These are phyloP conservation scores for Lophura nycthemera DNA, from an alignment of 2,113 vertebrate genomes.

Conservation along the genomic window DNA sequence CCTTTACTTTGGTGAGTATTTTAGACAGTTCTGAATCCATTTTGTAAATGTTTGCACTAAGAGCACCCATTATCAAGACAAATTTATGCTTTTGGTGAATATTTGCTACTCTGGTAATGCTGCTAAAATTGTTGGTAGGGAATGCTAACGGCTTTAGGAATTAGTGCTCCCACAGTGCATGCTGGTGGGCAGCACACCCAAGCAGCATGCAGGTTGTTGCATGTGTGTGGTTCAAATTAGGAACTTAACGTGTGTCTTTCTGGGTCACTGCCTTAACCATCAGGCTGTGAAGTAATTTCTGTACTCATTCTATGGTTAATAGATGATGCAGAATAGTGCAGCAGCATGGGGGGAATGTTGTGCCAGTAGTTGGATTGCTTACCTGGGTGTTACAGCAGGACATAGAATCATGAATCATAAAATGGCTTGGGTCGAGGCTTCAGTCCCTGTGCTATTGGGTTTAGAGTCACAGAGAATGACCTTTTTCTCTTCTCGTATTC, in stretches of 20 bases:
- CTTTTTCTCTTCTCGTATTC: background rate
- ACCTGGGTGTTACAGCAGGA: background rate
- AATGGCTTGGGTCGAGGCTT: background rate
- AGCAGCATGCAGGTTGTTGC: background rate
- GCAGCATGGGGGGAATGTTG: background rate
- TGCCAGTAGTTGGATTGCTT: background rate
- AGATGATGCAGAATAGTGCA: background rate
- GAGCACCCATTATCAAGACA: background rate
- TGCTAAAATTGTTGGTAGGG: background rate
- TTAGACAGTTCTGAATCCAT: background rate
- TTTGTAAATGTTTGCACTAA: background rate
- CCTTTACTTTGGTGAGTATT: background rate
- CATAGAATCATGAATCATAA: too few species aligned
- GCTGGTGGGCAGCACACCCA: background rate
- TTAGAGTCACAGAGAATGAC: background rate
- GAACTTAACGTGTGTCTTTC: accelerated
- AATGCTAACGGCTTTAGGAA: background rate
- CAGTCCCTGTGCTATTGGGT: background rate
- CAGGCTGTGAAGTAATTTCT: background rate
- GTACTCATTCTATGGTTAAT: background rate
- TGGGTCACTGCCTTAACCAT: background rate
- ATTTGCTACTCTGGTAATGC: background rate
- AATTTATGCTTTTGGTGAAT: background rate
- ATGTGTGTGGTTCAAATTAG: background rate
- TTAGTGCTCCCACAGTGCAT: background rate